Evolutionary conservation across 2,888 invertebrate genomes (phyloP).

Genomic region (Diarsia dahlii): DNA sequence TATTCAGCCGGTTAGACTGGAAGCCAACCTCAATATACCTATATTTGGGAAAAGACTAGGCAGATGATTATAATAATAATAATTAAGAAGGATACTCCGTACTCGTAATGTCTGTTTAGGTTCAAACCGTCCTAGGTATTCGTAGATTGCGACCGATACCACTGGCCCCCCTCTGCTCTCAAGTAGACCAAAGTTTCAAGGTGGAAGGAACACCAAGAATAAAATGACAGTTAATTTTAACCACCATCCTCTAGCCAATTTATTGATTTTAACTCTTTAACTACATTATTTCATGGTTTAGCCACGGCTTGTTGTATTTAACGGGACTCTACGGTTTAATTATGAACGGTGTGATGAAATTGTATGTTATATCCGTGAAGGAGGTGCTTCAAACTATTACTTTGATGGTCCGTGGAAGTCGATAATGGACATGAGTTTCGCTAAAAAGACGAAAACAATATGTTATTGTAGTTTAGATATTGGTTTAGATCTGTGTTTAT

Average conservation of each 20-base stretch:
- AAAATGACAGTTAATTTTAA: slow-evolving; percentile 37
- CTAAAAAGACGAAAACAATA: slow-evolving; percentile 6
- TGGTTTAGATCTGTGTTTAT: neutral
- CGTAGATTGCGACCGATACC: neutral
- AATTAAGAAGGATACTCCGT: no score
- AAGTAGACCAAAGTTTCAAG: slow-evolving; percentile 9
- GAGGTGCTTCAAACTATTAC: slow-evolving; percentile 25
- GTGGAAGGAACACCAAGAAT: neutral
- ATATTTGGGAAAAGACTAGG: no score
- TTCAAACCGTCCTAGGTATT: neutral
- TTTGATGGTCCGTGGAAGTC: slow-evolving; percentile 11
- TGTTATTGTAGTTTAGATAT: neutral
- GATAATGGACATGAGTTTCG: slow-evolving; percentile 2
- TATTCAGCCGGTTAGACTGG: no score
- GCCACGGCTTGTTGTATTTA: slow-evolving; percentile 37
- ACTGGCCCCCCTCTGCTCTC: neutral
- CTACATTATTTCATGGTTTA: slow-evolving; percentile 52
- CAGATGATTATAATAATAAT: no score
- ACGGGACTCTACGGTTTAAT: slow-evolving; percentile 35
- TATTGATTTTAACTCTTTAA: slow-evolving; percentile 49
- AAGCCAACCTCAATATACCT: no score
- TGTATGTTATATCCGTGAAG: slow-evolving; percentile 27
- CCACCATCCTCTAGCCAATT: slow-evolving; percentile 29
- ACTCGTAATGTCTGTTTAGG: neutral
- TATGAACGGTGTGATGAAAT: slow-evolving; percentile 16